Conservation (phyloP, 2,888 invertebrate species). For the Scelioninae gen. 1 region DNA sequence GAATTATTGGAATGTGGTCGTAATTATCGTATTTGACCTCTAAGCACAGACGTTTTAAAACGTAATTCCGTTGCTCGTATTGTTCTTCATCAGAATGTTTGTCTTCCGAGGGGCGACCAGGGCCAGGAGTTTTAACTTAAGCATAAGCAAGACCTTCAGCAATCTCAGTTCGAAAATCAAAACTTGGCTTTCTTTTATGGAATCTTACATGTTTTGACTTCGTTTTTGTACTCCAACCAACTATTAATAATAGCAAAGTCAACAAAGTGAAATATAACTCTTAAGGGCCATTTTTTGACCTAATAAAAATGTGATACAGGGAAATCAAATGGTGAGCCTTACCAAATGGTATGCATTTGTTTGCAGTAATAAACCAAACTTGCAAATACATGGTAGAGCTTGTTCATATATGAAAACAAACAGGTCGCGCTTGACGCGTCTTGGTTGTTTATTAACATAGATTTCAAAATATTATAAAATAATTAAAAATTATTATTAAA, state of each 20-base stretch:
- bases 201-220: no score
- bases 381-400: no score
- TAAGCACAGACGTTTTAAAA: conserved; percentile 14
- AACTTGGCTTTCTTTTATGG: no score
- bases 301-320: conserved; percentile 14
- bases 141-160: conserved; percentile 74
- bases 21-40: conserved; percentile 23
- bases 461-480: no score
- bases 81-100: conserved; percentile 11
- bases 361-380: no score
- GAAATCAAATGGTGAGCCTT: conserved; percentile 10
- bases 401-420: no score
- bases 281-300: conserved; percentile 22
- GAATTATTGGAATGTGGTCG: conserved; percentile 7
- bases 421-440: no score
- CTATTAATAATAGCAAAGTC: conserved; percentile 15
- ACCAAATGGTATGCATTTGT: no score
- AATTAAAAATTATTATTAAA: no score
- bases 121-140: not conserved
- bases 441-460: no score
- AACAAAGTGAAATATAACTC: conserved; percentile 20
- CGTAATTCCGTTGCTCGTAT: not conserved
- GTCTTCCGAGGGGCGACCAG: conserved; percentile 32
- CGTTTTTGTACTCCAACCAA: conserved; percentile 19
- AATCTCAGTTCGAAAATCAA: no score